Conservation (phyloP, 2,113 vertebrate genomes). For the Helogale parvula region DNA sequence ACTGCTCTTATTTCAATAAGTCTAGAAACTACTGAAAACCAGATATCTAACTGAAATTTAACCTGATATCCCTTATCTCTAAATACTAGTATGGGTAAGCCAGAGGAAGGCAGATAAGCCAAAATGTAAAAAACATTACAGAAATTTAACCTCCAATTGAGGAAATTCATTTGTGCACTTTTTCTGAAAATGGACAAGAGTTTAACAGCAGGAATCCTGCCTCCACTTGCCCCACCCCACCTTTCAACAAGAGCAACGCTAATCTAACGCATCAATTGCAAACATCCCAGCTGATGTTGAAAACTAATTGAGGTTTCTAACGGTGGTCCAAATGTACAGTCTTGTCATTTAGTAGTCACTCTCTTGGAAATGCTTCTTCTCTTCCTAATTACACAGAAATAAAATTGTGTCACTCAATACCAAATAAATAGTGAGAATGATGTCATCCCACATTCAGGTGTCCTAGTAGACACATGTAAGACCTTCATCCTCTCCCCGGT, state of each 20-base stretch:
- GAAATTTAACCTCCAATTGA: not conserved
- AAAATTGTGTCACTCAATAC: not conserved
- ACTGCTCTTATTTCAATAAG: not conserved
- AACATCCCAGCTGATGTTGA: not conserved
- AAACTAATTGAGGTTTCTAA: not conserved
- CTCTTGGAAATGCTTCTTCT: not conserved
- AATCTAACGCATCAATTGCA: not conserved
- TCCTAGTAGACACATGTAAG: rapidly evolving
- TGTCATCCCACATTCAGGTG: not conserved
- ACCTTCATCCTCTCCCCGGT: not conserved
- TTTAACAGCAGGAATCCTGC: not conserved
- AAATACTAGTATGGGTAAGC: not conserved
- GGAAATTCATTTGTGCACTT: not conserved
- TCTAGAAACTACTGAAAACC: not conserved
- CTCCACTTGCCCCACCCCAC: not conserved
- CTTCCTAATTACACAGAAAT: not conserved
- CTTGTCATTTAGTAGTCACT: not conserved
- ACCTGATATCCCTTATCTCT: not conserved
- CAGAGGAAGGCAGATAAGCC: not conserved
- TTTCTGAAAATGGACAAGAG: not conserved
- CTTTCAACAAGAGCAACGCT: not conserved
- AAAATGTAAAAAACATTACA: not conserved
- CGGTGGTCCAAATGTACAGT: not conserved
- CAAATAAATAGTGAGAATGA: not conserved
- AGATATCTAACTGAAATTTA: not conserved